A percentile compares a stretch with the other conserved stretches of the same genome.
phyloP scores from a whole-genome alignment of 2,113 vertebrate genomes.

The Recurvirostra avosetta region DNA sequence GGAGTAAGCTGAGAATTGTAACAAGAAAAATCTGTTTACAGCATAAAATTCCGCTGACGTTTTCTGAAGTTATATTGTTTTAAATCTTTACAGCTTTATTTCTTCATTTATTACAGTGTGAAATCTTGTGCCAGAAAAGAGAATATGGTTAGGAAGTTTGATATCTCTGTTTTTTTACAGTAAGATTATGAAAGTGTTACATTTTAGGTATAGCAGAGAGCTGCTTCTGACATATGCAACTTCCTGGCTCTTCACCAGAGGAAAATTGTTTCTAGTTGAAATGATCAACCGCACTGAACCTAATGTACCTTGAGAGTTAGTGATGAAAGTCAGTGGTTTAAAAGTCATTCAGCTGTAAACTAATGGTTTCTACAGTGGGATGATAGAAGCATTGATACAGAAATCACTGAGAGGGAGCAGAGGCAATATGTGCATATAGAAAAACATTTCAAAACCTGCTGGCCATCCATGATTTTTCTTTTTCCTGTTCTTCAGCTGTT shows the following conservation, averaged over 20 bases:
- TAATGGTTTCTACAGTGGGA: background rate
- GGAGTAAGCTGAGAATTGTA: accelerated
- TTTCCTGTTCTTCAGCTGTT: background rate
- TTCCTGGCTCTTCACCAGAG: background rate
- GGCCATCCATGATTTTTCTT: background rate
- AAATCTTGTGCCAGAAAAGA: background rate
- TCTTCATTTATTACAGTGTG: background rate
- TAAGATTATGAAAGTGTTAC: background rate
- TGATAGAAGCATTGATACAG: background rate
- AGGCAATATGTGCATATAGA: background rate
- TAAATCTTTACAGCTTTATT: background rate
- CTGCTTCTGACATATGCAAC: background rate
- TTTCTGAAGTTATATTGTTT: background rate
- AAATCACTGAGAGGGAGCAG: background rate
- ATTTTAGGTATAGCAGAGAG: background rate
- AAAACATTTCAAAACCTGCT: background rate
- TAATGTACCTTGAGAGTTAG: background rate
- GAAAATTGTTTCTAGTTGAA: background rate
- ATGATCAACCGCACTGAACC: background rate
- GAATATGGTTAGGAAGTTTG: background rate
- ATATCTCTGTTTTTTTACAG: background rate
- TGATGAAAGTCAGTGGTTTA: background rate
- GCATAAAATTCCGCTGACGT: background rate
- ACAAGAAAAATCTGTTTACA: background rate
- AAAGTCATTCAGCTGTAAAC: background rate